Evolutionary conservation across 2,113 vertebrate genomes (phyloP), one percentile per base, ranked within the genome.

Genomic region (Poeciliopsis retropinna): DNA sequence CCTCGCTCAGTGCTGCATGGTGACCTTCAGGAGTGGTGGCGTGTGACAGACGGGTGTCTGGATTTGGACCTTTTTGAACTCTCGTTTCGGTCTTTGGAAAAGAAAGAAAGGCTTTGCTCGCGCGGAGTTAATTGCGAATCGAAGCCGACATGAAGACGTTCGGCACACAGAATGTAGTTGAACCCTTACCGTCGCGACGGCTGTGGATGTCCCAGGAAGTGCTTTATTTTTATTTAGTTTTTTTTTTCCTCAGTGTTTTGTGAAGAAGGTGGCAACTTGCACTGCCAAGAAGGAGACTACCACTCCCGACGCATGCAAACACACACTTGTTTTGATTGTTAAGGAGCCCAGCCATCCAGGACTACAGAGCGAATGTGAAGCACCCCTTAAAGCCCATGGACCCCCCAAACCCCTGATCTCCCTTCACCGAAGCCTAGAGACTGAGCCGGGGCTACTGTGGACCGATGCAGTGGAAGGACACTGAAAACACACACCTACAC

Each of bases 181-280:
- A 87, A 87, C 73, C 79, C 72, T 88, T 80, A 75, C 87, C 87
- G 85, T 82, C 79, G 76, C 68, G 80, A 91, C 91, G 83, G 90
- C 91, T 85, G 84, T 88, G 87, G 89, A 93, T 91, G 89, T 91
- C 85, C 92, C 87, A 90, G 87, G 90, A 94, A 94, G 92, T 93
- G 93, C 93, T 93, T 95, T 93, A 93, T 81, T 86, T 80, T 82
- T 1, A 2, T 37, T 11, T 37, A 1, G 2, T 37, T 3, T 67
- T 95, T 93, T 92, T 82, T 95, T 93, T 92, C 81, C 60, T 70
- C 72, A 82, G 81, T 91, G 80, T 41, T 41, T 41, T 41, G 39
- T 81, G 72, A 82, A 74, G 80, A 88, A 73, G 88, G 72, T 65
- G 84, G 69, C 44, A 69, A 84, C 78, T 86, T 81, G 85, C 81